A percentile compares a stretch with the other conserved stretches of the same genome.
Conservation (phyloP, 2,113 vertebrate species). For the Jacana jacana region DNA sequence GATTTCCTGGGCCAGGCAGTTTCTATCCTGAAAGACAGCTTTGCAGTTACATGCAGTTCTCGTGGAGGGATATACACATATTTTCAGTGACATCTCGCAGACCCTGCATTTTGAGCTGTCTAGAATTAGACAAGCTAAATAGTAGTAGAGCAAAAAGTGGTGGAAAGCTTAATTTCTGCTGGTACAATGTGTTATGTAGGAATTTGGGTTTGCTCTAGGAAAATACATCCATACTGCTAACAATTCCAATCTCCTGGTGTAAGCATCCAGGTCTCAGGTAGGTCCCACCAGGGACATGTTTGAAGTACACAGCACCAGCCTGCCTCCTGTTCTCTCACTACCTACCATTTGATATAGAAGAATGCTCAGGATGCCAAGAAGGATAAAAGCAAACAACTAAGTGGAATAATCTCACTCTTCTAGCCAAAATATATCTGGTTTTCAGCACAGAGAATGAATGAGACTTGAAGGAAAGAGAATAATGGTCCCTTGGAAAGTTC, state of each 20-base stretch:
- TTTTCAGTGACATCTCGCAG: background rate
- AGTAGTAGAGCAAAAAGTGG: background rate
- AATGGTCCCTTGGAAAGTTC: background rate
- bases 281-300: background rate
- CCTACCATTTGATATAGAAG: background rate
- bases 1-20: background rate
- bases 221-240: background rate
- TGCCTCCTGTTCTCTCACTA: background rate
- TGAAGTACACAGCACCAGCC: background rate
- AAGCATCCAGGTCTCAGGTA: background rate
- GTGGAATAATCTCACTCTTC: background rate
- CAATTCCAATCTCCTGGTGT: background rate
- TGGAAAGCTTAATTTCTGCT: background rate
- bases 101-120: background rate
- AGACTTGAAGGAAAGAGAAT: background rate
- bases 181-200: background rate
- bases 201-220: background rate
- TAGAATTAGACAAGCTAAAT: background rate
- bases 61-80: accelerated
- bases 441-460: background rate
- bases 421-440: background rate
- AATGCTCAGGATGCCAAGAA: background rate
- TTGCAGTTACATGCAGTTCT: background rate
- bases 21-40: background rate
- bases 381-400: background rate